A percentile compares a stretch with the other conserved stretches of the same genome.
Conservation (phyloP, 2,797 vertebrate species). For the Vireo griseus region DNA sequence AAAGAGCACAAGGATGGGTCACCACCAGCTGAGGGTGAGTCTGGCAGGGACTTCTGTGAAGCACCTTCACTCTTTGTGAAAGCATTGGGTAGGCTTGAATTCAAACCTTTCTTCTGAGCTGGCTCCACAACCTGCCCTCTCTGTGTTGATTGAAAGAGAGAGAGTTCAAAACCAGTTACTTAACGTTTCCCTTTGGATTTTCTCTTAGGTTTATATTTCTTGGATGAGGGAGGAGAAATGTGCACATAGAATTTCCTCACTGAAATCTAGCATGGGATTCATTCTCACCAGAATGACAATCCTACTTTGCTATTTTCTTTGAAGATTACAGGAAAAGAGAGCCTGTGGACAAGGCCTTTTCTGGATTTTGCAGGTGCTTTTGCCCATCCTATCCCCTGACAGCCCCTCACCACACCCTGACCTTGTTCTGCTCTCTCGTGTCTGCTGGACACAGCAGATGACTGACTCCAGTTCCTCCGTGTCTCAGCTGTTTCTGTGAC, state of each 20-base stretch:
- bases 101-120: not conserved
- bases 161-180: not conserved
- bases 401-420: fast-evolving
- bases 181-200: not conserved
- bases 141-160: not conserved
- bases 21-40: fast-evolving
- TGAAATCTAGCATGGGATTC: not conserved
- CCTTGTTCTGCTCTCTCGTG: not conserved
- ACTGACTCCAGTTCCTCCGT: fast-evolving
- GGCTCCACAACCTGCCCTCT: not conserved
- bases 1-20: not conserved
- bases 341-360: not conserved
- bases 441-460: not conserved
- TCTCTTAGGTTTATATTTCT: not conserved
- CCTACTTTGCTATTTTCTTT: not conserved
- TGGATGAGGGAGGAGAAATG: not conserved
- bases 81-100: not conserved
- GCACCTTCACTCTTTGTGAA: not conserved
- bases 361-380: not conserved
- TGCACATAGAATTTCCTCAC: fast-evolving
- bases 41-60: not conserved
- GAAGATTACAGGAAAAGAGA: not conserved
- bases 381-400: fast-evolving
- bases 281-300: not conserved
- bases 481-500: not conserved